Base-by-base conservation (phyloP, 2,113 vertebrate genomes). In the Cariama cristata region DNA sequence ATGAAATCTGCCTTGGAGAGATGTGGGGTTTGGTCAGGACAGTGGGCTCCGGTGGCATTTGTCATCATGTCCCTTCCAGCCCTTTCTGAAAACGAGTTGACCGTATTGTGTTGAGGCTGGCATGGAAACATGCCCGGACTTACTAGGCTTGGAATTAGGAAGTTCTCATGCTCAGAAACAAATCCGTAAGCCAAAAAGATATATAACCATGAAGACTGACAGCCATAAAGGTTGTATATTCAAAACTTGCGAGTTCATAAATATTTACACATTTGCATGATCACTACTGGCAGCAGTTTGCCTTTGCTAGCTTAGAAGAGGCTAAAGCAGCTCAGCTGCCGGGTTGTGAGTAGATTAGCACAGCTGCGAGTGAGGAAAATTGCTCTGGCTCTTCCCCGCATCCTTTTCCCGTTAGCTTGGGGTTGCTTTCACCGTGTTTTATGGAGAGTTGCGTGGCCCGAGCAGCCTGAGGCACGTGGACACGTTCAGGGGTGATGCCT, bases 161-260 rank as follows among this genome's bases (percentile, higher is more conserved):
- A 42, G 38, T 84, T 91, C 67, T 59, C 33, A 12, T 12, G 45
- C 44, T 93, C 69, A 9, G 73, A 62, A 95, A 79, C 14, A 3
- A 49, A 59, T 47, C 88, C 74, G 33, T 30, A 89, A 94, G 76
- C 72, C 92, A 91, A 28, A 33, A 81, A 63, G 59, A 60, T 81
- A 77, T 55, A 15, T 77, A 84, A 9, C 64, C 80, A 8, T 19
- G 86, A 45, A 83, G 79, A 79, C 44, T 83, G 69, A 91, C 79
- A 95, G 93, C 67, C 83, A 80, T 67, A 42, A 83, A 93, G 96
- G 64, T 6, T 74, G 58, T 49, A 22, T 56, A 52, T 89, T 76
- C 88, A 69, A 68, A 96, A 88, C 63, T 79, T 93, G 42, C 2
- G 59, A 81, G 86, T 88, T 96, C 96, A 76, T 79, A 90, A 95